Evolutionary conservation across 2,113 vertebrate species (phyloP).

Genomic region (Regulus satrapa): DNA sequence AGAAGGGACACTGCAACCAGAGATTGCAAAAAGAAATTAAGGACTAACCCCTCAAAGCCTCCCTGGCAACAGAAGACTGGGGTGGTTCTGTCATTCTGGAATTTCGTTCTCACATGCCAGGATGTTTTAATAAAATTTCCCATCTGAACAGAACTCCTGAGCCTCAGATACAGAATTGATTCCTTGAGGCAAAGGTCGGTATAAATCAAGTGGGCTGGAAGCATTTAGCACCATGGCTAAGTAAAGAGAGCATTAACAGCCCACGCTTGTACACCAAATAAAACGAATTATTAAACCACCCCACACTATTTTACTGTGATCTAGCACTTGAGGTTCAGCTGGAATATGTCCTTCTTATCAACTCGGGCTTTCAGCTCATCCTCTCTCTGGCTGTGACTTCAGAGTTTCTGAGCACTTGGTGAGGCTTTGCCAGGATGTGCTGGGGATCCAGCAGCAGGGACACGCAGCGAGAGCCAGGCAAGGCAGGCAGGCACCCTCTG

Average conservation of each 20-base stretch:
- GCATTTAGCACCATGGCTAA: neutral
- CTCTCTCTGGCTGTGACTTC: neutral
- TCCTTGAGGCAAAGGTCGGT: neutral
- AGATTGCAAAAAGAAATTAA: neutral
- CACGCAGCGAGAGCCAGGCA: neutral
- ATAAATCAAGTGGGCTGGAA: neutral
- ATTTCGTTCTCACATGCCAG: neutral
- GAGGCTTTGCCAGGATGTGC: neutral
- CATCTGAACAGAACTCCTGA: neutral
- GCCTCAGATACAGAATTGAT: neutral
- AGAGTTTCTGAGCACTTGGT: neutral
- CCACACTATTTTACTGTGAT: neutral
- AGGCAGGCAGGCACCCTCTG: neutral
- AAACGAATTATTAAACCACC: neutral
- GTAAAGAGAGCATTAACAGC: neutral
- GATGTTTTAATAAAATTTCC: neutral
- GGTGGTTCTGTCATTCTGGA: neutral
- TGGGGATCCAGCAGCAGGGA: neutral
- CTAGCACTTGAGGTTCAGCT: neutral
- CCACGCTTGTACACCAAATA: neutral
- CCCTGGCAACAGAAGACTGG: neutral
- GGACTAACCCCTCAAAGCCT: neutral
- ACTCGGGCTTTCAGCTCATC: neutral
- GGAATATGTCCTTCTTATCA: neutral
- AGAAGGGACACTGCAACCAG: neutral